These are phyloP conservation scores for Gymnoscelis rufifasciata DNA, from an alignment of 2,888 invertebrate species.

Conservation along the genomic window DNA sequence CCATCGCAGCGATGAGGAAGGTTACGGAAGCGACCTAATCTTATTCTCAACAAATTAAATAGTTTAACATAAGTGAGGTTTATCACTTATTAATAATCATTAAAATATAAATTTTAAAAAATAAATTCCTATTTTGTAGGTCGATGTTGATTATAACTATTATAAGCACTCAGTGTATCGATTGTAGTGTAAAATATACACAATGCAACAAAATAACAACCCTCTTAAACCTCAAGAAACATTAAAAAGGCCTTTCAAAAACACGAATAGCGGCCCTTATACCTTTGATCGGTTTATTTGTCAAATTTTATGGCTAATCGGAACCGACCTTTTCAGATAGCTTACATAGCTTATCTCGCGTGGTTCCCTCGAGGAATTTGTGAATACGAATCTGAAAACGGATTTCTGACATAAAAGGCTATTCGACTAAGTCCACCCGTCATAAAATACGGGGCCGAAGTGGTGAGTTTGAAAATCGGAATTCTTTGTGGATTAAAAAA, in stretches of 20 bases:
- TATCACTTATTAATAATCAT: no score
- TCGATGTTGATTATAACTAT: no score
- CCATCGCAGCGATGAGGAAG: no score
- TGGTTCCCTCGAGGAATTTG: conserved; percentile 23
- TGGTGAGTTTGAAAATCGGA: no score
- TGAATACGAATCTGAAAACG: conserved; percentile 22
- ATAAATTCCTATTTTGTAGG: no score
- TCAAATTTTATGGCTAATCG: conserved; percentile 15
- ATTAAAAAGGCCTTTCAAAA: neutral
- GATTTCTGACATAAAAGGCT: conserved; percentile 28
- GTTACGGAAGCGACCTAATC: no score
- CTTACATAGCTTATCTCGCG: conserved; percentile 17
- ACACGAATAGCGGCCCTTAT: conserved; percentile 1
- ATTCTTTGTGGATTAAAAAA: no score
- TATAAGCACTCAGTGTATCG: no score
- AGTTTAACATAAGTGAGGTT: no score
- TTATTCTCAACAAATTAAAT: no score
- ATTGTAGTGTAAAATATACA: no score
- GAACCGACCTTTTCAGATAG: conserved; percentile 9
- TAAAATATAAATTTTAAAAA: no score
- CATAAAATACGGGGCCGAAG: conserved; percentile 19
- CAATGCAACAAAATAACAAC: neutral
- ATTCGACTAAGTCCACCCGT: conserved; percentile 25
- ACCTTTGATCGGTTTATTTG: conserved; percentile 10
- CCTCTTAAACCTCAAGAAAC: neutral